phyloP scores from a whole-genome alignment of 2,113 vertebrate species.

The Mirounga angustirostris region DNA sequence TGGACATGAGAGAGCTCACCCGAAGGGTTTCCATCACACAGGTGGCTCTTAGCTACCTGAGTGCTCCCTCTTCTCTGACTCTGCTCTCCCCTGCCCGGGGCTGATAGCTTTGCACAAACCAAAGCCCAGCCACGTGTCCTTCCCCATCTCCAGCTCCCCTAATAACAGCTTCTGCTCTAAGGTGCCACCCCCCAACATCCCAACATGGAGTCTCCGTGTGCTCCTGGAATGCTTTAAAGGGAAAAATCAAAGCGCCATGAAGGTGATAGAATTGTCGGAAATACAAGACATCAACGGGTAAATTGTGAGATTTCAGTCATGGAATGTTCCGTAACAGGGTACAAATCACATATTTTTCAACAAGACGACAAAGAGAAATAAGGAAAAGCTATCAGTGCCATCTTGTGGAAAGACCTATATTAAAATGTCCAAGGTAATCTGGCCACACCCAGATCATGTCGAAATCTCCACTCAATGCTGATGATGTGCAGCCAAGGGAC shows the following conservation, averaged over 20 bases:
- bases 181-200: neutral
- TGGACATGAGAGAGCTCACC: neutral
- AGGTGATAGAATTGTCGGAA: neutral
- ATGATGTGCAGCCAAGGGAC: fast-evolving
- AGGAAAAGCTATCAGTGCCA: conserved; percentile 79
- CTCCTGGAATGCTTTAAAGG: neutral
- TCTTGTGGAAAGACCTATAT: conserved; percentile 79
- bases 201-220: neutral
- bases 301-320: neutral
- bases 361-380: conserved; percentile 5
- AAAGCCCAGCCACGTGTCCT: neutral
- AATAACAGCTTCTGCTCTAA: neutral
- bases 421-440: conserved; percentile 64
- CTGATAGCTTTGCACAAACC: neutral
- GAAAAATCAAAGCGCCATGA: neutral
- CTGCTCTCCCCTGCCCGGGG: neutral
- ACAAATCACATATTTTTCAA: conserved; percentile 35
- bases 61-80: neutral
- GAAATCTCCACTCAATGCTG: neutral
- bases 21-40: neutral
- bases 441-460: conserved; percentile 50
- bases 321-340: neutral
- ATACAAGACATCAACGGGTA: neutral
- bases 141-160: neutral
- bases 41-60: neutral